Conservation (phyloP, 2,113 vertebrate genomes). For the Megaleporinus macrocephalus region DNA sequence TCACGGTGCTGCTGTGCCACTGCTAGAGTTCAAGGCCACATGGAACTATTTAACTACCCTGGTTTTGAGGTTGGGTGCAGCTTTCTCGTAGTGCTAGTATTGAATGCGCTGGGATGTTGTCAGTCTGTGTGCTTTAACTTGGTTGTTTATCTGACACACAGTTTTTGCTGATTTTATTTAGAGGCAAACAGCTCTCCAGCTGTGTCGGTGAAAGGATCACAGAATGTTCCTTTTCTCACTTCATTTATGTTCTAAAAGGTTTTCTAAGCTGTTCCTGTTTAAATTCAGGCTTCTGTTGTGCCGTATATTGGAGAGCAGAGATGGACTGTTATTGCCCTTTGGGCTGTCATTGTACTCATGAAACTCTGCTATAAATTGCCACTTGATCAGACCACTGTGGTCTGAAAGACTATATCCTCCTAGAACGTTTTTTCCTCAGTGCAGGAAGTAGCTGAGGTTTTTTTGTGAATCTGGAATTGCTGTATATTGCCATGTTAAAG, state of each 20-base stretch:
- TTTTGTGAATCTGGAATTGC: not conserved
- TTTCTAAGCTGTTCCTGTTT: not conserved
- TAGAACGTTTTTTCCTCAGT: not conserved
- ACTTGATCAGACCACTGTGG: not conserved
- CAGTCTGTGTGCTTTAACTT: not conserved
- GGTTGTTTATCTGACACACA: not conserved
- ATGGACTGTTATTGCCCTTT: not conserved
- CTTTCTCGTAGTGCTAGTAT: not conserved
- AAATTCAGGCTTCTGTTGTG: not conserved
- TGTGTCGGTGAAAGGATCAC: too few relatives aligned
- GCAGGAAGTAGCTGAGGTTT: not conserved
- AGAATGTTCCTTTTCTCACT: too few relatives aligned
- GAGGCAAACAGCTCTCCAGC: too few relatives aligned
- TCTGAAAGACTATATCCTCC: not conserved
- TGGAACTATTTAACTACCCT: not conserved
- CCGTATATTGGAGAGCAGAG: not conserved
- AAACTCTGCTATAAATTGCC: not conserved
- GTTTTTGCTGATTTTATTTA: not conserved
- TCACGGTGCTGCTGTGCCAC: not conserved
- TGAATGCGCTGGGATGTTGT: not conserved
- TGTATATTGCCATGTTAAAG: not conserved
- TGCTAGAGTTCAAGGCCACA: not conserved
- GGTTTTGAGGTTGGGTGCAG: not conserved
- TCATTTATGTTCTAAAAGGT: too few relatives aligned
- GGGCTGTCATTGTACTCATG: not conserved